Percentiles rank a stretch among this genome's conserved stretches.
These are phyloP conservation scores for Prunella himalayana DNA, from an alignment of 2,113 vertebrate genomes.

Conservation along the genomic window DNA sequence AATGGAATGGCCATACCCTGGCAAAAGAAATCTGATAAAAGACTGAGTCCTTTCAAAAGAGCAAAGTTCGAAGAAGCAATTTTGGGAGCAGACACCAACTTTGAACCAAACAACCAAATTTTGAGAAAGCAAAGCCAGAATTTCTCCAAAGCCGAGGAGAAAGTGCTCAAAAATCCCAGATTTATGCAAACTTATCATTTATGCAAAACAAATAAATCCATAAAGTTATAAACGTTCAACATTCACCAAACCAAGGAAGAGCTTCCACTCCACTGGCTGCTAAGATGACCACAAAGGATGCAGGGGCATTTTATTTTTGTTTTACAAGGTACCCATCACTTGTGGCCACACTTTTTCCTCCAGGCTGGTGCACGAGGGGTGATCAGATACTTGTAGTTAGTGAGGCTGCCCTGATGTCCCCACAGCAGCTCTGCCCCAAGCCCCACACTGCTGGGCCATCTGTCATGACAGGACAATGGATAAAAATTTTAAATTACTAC, in stretches of 20 bases:
- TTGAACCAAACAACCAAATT: background rate
- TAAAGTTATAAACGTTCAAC: background rate
- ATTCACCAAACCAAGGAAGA: background rate
- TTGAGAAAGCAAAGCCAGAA: background rate
- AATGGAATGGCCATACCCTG: background rate
- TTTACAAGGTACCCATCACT: background rate
- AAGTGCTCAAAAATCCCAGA: background rate
- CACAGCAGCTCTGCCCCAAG: background rate
- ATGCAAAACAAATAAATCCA: background rate
- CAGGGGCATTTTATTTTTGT: background rate
- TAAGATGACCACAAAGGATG: background rate
- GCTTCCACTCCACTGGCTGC: background rate
- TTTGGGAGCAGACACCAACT: background rate
- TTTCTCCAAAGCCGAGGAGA: background rate
- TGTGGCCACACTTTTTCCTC: background rate
- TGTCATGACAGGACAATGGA: background rate
- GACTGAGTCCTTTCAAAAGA: background rate
- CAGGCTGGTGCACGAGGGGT: background rate
- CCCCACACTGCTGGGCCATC: too few species aligned
- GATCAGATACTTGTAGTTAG: accelerated
- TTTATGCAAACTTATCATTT: background rate
- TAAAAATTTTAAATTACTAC: background rate
- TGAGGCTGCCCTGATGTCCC: background rate
- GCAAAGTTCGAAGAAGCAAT: background rate
- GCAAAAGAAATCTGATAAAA: background rate